Evolutionary conservation across 2,113 vertebrate species (phyloP), one percentile per base, ranked within the genome.

Genomic region (Grammomys dolichurus): DNA sequence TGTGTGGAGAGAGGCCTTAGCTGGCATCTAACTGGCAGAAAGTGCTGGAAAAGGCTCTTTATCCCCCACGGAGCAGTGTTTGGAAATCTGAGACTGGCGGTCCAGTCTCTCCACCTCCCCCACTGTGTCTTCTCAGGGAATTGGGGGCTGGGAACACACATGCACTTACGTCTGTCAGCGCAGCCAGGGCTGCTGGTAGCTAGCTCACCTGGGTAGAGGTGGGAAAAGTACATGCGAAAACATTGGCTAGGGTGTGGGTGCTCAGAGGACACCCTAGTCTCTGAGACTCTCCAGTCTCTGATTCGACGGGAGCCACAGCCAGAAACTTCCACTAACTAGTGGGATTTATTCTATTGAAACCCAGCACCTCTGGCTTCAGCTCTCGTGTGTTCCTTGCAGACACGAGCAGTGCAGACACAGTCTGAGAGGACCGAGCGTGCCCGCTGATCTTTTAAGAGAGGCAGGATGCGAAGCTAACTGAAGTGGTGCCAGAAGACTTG

Each of bases 401-500:
- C 93, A 63, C 0, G 0, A 60, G 43, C 1, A 20, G 51, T 24
- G 19, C 14, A 46, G 40, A 20, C 40, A 13, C 72, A 48, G 40
- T 87, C 85, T 28, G 60, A 76, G 88, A 94, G 12, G 77, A 46
- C 0, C 28, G 69, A 51, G 75, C 40, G 67, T 94, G 88, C 78
- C 0, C 1, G 82, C 73, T 48, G 43, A 65, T 82, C 91, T 93
- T 78, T 67, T 77, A 67, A 56, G 81, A 92, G 95, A 95, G 8
- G 73, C 46, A n/a, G 26, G 93, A 90, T 73, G 51, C 43, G 67
- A 90, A 95, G 70, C 85, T 77, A 82, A 95, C 93, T 80, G 89
- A 87, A 88, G 51, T 0, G 58, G 58, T 1, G 51, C 70, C 13
- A 7, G 89, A 96, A 82, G 92, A 85, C 19, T 0, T 13, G 54